These are phyloP conservation scores for Apostichopus japonicus DNA, from an alignment of 35 echinoderm and acorn worm species.

Conservation along the genomic window DNA sequence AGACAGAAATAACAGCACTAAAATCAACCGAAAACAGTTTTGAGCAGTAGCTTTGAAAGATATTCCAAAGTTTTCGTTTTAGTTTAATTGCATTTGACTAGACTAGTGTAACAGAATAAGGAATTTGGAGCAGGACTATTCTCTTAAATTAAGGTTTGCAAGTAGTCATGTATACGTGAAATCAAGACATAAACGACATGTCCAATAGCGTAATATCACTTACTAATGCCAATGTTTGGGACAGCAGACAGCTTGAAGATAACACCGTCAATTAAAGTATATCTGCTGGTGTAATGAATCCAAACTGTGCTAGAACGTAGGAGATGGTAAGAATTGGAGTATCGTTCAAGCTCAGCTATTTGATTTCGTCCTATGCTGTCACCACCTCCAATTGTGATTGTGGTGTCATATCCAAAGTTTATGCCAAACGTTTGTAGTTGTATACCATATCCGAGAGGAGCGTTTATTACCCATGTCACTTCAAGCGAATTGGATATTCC, in stretches of 20 bases:
- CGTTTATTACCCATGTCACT: neutral
- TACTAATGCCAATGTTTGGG: slow-evolving; percentile 8
- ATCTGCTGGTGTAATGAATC: neutral
- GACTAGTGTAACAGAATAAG: too few relatives aligned
- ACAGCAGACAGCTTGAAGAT: neutral
- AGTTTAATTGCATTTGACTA: too few relatives aligned
- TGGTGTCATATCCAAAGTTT: neutral
- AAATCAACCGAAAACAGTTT: too few relatives aligned
- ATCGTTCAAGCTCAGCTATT: too few relatives aligned
- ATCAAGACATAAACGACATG: neutral
- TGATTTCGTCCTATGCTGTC: neutral
- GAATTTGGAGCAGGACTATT: too few relatives aligned
- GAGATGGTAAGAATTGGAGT: neutral
- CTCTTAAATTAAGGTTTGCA: too few relatives aligned
- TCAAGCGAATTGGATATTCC: neutral
- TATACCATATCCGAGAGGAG: neutral
- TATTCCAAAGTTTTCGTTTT: too few relatives aligned
- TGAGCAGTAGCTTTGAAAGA: too few relatives aligned
- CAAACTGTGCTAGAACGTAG: slow-evolving; percentile 22
- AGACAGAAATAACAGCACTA: too few relatives aligned
- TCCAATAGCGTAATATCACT: neutral
- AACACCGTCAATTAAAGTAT: neutral
- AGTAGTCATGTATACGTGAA: too few relatives aligned
- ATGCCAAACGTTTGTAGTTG: neutral
- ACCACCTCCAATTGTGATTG: neutral